phyloP scores from a whole-genome alignment of 2,797 vertebrate genomes.

The Sebastes vulpes region DNA sequence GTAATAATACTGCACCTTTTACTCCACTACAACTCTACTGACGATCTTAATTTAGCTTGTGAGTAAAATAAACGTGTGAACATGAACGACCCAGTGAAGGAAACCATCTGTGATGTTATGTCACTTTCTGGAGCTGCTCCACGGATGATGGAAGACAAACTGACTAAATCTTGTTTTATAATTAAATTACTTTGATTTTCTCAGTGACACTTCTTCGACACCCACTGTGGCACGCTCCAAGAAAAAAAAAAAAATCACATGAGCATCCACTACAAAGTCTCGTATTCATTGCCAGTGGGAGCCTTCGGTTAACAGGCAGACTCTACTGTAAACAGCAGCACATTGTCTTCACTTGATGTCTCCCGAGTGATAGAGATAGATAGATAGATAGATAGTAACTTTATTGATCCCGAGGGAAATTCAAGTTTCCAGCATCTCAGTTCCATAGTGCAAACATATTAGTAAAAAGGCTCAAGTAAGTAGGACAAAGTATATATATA shows the following conservation, averaged over 20 bases:
- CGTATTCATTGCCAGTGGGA: not conserved
- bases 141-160: not conserved
- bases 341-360: not conserved
- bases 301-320: not conserved
- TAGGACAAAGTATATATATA: too few species aligned
- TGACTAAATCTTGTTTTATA: not conserved
- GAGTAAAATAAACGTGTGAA: not conserved
- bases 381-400: too few species aligned
- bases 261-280: not conserved
- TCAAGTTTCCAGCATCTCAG: too few species aligned
- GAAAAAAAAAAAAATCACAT: not conserved
- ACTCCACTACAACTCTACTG: not conserved
- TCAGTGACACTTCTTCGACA: not conserved
- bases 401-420: too few species aligned
- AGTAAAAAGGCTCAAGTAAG: too few species aligned
- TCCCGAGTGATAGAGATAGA: not conserved
- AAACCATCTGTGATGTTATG: constrained; percentile 23
- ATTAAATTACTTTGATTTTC: not conserved
- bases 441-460: too few species aligned
- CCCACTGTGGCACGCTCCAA: not conserved
- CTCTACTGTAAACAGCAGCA: not conserved
- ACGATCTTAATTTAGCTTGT: not conserved
- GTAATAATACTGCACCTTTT: not conserved
- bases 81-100: not conserved
- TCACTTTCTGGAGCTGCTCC: constrained; percentile 10